phyloP scores from a whole-genome alignment of 2,888 invertebrate species.

The Cactoblastis cactorum region DNA sequence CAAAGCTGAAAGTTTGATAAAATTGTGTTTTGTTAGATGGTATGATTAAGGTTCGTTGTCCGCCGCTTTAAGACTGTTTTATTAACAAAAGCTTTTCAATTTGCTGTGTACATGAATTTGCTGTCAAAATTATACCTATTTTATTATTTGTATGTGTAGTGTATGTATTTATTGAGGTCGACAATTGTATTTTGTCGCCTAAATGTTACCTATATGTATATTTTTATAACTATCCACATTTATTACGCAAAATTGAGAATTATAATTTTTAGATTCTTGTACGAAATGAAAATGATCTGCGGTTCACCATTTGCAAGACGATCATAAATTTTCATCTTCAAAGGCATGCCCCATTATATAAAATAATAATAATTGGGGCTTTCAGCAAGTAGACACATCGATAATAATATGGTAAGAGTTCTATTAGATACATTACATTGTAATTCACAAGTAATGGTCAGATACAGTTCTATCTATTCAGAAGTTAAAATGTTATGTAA shows the following conservation, averaged over 20 bases:
- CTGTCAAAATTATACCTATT: conserved; percentile 50
- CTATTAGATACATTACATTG: conserved; percentile 33
- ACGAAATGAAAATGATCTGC: conserved; percentile 30
- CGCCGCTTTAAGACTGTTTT: conserved; percentile 9
- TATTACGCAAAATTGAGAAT: conserved; percentile 67
- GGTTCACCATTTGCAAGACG: conserved; percentile 50
- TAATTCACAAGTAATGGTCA: conserved; percentile 58
- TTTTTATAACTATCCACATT: conserved; percentile 66
- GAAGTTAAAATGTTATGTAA: conserved; percentile 30
- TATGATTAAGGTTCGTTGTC: background rate
- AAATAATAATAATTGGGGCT: conserved; percentile 37
- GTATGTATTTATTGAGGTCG: conserved; percentile 33
- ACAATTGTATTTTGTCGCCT: conserved; percentile 61
- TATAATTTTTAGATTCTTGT: conserved; percentile 49
- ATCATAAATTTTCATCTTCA: conserved; percentile 49
- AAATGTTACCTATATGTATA: conserved; percentile 63
- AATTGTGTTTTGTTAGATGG: background rate
- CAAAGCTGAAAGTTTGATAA: conserved; percentile 2
- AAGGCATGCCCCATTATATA: conserved; percentile 39
- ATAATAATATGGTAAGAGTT: conserved; percentile 48
- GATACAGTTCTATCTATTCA: conserved; percentile 37
- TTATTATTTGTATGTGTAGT: conserved; percentile 44
- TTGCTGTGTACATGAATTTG: conserved; percentile 25
- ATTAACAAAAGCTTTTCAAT: conserved; percentile 12
- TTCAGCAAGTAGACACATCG: conserved; percentile 39